These are phyloP conservation scores for Gallinago undulata DNA, from an alignment of 2,113 vertebrate species.

Conservation along the genomic window DNA sequence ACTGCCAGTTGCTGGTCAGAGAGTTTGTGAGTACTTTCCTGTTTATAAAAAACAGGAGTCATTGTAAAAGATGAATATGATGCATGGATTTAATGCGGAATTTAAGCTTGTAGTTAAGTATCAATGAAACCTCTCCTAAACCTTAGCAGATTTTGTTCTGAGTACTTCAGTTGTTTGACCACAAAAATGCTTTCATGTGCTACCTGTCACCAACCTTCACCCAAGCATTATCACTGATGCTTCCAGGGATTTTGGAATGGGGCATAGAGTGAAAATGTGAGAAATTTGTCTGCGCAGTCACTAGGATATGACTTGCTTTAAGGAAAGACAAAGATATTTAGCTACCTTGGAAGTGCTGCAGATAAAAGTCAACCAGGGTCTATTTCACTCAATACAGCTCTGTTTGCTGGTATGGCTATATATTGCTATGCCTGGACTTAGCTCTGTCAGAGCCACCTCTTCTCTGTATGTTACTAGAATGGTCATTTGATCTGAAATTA, in stretches of 20 bases:
- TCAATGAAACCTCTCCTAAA: not conserved
- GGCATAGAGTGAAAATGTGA: not conserved
- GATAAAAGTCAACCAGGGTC: not conserved
- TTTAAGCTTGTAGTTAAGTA: not conserved
- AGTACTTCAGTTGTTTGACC: not conserved
- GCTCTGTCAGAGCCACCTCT: not conserved
- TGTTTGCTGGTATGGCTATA: not conserved
- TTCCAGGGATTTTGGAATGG: not conserved
- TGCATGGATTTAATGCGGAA: not conserved
- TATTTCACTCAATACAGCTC: not conserved
- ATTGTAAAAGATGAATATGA: not conserved
- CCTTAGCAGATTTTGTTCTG: not conserved
- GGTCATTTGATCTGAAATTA: not conserved
- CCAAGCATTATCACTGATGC: not conserved
- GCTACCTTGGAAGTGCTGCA: not conserved
- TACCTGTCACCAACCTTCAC: rapidly evolving
- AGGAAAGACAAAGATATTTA: not conserved
- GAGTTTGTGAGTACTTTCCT: slow-evolving; percentile 68
- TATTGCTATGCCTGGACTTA: not conserved
- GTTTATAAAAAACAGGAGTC: slow-evolving; percentile 23
- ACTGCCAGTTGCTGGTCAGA: slow-evolving; percentile 81
- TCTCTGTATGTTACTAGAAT: not conserved
- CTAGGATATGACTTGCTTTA: not conserved
- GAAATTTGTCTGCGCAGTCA: not conserved
- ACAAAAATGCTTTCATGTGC: not conserved